A percentile compares a stretch with the other conserved stretches of the same genome.
Conservation (phyloP, 53 echinoderm and acorn worm genomes). For the Henricia sp. region DNA sequence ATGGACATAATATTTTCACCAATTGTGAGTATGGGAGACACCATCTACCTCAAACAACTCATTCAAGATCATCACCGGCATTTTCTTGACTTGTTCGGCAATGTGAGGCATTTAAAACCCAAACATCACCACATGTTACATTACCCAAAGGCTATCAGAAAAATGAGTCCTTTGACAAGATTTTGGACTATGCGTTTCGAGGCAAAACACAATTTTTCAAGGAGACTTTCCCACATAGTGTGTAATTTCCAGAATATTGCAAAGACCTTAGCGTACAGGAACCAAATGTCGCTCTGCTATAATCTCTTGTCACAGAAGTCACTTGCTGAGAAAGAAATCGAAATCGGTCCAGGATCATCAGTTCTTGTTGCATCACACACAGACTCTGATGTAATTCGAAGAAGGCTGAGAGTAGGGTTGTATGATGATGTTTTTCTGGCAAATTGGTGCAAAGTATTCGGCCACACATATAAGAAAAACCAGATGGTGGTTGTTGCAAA, state of each 20-base stretch:
- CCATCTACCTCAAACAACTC: slow-evolving; percentile 47
- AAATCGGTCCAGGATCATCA: not conserved
- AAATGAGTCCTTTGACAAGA: slow-evolving; percentile 49
- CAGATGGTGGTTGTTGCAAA: slow-evolving; percentile 47
- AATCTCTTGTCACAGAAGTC: not conserved
- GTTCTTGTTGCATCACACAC: not conserved
- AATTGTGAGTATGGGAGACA: not conserved
- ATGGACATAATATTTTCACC: slow-evolving; percentile 61
- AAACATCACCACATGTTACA: slow-evolving; percentile 70
- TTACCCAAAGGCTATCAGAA: slow-evolving; percentile 53
- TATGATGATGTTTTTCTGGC: slow-evolving; percentile 71
- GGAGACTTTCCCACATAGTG: slow-evolving; percentile 43
- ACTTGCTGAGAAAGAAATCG: not conserved
- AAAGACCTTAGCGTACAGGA: slow-evolving; percentile 35
- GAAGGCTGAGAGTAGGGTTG: slow-evolving; percentile 10
- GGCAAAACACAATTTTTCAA: slow-evolving; percentile 67
- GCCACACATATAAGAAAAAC: slow-evolving; percentile 41
- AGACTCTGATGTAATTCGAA: not conserved
- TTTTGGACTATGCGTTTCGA: slow-evolving; percentile 74
- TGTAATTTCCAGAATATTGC: slow-evolving; percentile 54
- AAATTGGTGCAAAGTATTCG: slow-evolving; percentile 41
- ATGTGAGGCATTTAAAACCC: slow-evolving; percentile 32
- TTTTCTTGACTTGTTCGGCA: slow-evolving; percentile 36
- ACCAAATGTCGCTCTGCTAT: slow-evolving; percentile 47
- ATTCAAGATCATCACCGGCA: slow-evolving; percentile 60